phyloP scores from a whole-genome alignment of 2,888 invertebrate genomes.

The Nemoura dubitans region DNA sequence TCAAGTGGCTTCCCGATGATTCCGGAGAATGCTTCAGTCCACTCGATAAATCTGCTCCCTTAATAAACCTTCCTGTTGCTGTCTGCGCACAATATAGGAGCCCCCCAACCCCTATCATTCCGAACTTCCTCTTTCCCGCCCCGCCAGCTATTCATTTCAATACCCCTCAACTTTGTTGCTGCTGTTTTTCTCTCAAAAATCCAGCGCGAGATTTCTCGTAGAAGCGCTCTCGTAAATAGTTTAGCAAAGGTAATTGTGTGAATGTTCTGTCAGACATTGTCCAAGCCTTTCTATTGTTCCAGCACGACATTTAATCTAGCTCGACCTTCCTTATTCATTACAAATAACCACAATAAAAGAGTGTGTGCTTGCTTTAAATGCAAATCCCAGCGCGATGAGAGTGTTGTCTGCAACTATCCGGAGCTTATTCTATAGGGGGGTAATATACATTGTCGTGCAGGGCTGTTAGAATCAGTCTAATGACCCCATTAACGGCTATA shows the following conservation, averaged over 20 bases:
- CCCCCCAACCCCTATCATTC: no score
- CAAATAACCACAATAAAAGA: constrained; percentile 23
- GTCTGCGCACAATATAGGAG: not conserved
- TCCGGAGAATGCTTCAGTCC: not conserved
- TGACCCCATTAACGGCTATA: constrained; percentile 23
- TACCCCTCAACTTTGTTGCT: not conserved
- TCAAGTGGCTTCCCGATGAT: not conserved
- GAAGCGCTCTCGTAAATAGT: constrained; percentile 4
- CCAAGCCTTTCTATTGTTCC: constrained; percentile 1
- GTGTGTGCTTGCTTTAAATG: not conserved
- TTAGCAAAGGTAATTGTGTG: constrained; percentile 13
- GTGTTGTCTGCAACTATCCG: not conserved
- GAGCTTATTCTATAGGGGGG: not conserved
- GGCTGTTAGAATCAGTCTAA: constrained; percentile 14
- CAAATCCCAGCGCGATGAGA: not conserved
- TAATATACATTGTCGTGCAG: no score
- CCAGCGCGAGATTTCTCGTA: not conserved
- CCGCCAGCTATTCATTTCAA: not conserved
- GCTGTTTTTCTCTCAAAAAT: not conserved
- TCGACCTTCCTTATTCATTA: not conserved
- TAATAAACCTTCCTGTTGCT: not conserved
- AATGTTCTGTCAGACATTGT: not conserved
- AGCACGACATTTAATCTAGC: not conserved
- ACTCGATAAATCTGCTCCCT: not conserved
- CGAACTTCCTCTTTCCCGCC: no score